Evolutionary conservation across 64 coral and sea anemone species (phyloP), one percentile per base, ranked within the genome.

Genomic region (Pachyseris speciosa): DNA sequence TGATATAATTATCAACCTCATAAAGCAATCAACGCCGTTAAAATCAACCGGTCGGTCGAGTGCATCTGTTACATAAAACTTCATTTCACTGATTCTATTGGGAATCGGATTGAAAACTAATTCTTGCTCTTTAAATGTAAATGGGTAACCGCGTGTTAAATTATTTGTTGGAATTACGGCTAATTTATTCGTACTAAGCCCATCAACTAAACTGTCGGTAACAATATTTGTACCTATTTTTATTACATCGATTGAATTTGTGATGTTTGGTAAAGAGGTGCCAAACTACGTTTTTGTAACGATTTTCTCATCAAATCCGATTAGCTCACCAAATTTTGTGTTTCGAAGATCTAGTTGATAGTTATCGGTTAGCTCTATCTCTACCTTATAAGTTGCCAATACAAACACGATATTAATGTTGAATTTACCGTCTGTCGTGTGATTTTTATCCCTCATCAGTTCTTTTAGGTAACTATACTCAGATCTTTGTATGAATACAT

Each of bases 201-300:
- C 86, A 27, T 72, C 38, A 7, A 75, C 37, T 17, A 88, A 60
- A 22, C 51, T 75, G 20, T 76, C 71, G 3, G 9, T 43, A 29
- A 88, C 64, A 25, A 69, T 41, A 12, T 69, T 19, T 1, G 1
- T 69, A 26, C 47, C 48, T 30, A 74, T 88, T 7, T 61, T 58
- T 64, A 88, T 40, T 60, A 38, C 39, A 55, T 88, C 70, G 40
- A 88, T 76, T 15, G 45, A 59, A 63, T 88, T 88, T n/a, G 86
- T 88, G 25, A 88, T 74, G 33, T 88, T 88, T 27, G 86, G 86
- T 24, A 88, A 71, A 7, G 0, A 26, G 0, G 25, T 15, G 4
- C 70, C 70, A 58, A 60, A 22, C 37, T 45, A 51, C 15, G 86
- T 88, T 60, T 30, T 4, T 3, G 25, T 12, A 0, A 87, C 44